Evolutionary conservation across 2,888 invertebrate species (phyloP), one percentile per base, ranked within the genome.

Genomic region (Sussaba pulchella): DNA sequence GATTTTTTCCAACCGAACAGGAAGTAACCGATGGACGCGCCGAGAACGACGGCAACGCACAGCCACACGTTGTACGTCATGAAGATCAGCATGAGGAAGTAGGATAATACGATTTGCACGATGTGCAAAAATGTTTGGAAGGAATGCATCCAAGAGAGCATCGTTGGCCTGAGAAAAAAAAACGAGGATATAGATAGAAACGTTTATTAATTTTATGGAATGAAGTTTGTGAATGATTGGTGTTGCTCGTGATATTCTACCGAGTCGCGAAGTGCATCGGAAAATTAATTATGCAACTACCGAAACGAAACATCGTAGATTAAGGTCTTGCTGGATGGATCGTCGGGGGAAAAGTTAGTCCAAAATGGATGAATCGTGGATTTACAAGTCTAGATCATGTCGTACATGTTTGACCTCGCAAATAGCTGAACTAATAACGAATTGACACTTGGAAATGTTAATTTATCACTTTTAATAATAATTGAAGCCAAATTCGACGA

Each of bases 11-110:
- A 98, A 73, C 98, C 98, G 90, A 99, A 99, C 50, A 98, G 94
- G 93, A 99, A 99, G 93, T 98, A 99, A 21, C 99, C 99, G 10
- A 96, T 94, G 0, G 97, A 98, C 1, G 98, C 97, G 50, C 99
- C 99, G 9, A 97, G 90, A 0, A 98, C 96, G 0, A 98, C 97
- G 0, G 98, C 97, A 61, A 97, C 91, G 92, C 98, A 98, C 78
- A 99, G 94, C 97, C 98, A 99, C 17, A 96, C 95, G 91, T 99
- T 99, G 94, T 98, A 99, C 0, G 98, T 98, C 99, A 99, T 99
- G 92, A 99, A 98, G 86, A 98, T 97, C 92, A 99, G 93, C 99
- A 99, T 99, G 64, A 99, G 94, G 93, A 98, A 96, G 93, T 99
- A 98, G 85, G 98, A 97, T 82, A 98, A 93, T 76, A 97, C 94